Percentiles rank a stretch among this genome's conserved stretches.
Evolutionary conservation across 2,797 vertebrate species (phyloP).

Genomic region (Choloepus didactylus): DNA sequence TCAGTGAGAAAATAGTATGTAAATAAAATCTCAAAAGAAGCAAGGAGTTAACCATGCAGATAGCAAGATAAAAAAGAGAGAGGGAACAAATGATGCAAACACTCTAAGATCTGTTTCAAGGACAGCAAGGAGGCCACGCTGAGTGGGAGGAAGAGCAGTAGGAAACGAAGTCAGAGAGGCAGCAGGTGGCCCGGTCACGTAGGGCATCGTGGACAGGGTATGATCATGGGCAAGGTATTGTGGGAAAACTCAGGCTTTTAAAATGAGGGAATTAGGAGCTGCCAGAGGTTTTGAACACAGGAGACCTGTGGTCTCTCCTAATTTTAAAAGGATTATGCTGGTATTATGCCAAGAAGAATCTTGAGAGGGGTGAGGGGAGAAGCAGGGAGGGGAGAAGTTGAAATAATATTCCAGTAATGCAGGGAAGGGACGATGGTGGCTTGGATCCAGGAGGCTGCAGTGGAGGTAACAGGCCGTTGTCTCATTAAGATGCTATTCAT

Average conservation of each 20-base stretch:
- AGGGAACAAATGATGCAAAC: background rate
- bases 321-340: background rate
- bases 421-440: background rate
- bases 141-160: background rate
- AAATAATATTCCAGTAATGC: background rate
- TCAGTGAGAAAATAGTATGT: background rate
- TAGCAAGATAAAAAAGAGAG: background rate
- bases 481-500: background rate
- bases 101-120: background rate
- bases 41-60: background rate
- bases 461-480: background rate
- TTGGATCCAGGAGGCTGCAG: background rate
- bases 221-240: no score
- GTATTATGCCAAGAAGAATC: background rate
- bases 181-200: background rate
- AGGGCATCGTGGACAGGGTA: rapidly evolving
- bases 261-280: background rate
- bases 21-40: background rate
- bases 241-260: background rate
- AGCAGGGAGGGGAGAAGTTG: background rate
- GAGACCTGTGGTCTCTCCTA: background rate
- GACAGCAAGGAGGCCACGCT: rapidly evolving
- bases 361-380: background rate
- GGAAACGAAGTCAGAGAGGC: background rate
- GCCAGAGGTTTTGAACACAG: background rate